Evolutionary conservation across 2,888 invertebrate genomes (phyloP), one percentile per base, ranked within the genome.

Genomic region (Brachyptera putata): DNA sequence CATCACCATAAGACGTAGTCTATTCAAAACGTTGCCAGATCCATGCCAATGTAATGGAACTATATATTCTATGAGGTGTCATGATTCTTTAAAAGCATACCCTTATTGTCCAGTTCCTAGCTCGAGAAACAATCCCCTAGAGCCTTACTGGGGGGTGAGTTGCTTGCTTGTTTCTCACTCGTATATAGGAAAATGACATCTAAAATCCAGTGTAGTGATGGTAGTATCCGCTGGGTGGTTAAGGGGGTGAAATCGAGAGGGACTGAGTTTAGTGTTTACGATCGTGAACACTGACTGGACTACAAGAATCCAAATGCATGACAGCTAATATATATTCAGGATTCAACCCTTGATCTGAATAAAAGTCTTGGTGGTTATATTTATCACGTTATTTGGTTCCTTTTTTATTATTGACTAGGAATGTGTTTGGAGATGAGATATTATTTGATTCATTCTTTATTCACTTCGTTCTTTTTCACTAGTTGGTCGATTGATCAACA

Each of bases 131-230:
- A 53, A 36, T 36, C 53, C 53, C 37, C 22, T 1, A 2, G 36
- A 36, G 36, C 5, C 36, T 53, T 36, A 7, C 5, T 3, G 3
- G 36, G 30, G 22, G 53, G 36, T n/a, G n/a, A n/a, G 34, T 26
- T 46, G 25, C 21, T 25, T n/a, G n/a, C n/a, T n/a, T n/a, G n/a
- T n/a, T n/a, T n/a, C 21, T 26, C 4, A 34, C 16, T 53, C 53
- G 53, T 53, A 53, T 53, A 34, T 53, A 53, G 53, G 53, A 53
- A 53, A 53, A 53, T 53, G 53, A 53, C 53, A 53, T 53, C 26
- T 50, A 53, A 53, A 53, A 36, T 53, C 53, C 53, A 53, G 49
- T n/a, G n/a, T n/a, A n/a, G n/a, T n/a, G n/a, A n/a, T n/a, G n/a
- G n/a, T n/a, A n/a, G n/a, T 21, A 21, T 30, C 30, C 30, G 11